Evolutionary conservation across 2,888 invertebrate species (phyloP), one percentile per base, ranked within the genome.

Genomic region (Drosophila ustulata): DNA sequence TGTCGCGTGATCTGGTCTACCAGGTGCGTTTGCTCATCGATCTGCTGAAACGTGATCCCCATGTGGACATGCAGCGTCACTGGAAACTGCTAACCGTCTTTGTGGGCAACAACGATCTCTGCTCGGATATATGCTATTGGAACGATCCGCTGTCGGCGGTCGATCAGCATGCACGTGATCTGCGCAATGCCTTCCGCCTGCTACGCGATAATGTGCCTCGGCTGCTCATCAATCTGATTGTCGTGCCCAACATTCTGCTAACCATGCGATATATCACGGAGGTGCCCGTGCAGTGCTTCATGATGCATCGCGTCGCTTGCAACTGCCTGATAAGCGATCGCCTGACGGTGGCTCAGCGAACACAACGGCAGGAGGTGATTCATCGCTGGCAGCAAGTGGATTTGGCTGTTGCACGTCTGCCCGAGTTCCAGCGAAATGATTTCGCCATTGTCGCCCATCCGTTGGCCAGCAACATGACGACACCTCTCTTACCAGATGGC

Each of bases 71-170:
- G 64, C 73, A 93, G 32, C 92, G 92, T 5, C 93, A 95, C 76
- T 95, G 95, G 95, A 95, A 95, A 91, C 78, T 95, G 43, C 90
- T 95, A 23, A 94, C 94, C 0, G 80, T 95, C 1, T 93, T 94
- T 90, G 93, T 95, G 43, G 95, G 95, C 25, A 90, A 92, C 32
- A 95, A 95, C 83, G 94, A 95, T 76, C 93, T 95, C 75, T 95
- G 95, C 80, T 71, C 90, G 0, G 93, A 94, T 46, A 90, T 94
- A 58, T 95, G 95, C 75, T 93, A 92, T 75, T 72, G 90, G 46
- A 82, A 91, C 8, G 89, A 93, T 47, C 85, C 92, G 0, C 88
- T 91, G 56, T 79, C 86, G 3, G 66, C 90, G 62, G 71, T 92
- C n/a, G 77, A 93, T 1, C 91, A 91, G 3, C 94, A 95, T 75